Conservation (phyloP, 2,113 vertebrate species). For the Halcyon senegalensis region DNA sequence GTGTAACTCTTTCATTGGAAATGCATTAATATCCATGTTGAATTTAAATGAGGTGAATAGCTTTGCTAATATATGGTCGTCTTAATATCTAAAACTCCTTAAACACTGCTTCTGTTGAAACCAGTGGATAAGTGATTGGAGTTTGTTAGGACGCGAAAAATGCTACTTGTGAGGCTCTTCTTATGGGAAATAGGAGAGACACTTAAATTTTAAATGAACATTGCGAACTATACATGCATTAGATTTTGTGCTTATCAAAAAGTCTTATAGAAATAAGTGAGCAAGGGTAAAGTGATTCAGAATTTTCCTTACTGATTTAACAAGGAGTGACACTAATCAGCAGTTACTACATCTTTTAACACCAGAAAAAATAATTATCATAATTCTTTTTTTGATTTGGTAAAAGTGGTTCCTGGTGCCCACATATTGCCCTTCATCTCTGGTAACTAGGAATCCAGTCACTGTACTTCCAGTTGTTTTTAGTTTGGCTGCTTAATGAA, state of each 20-base stretch:
- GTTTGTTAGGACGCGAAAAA: neutral
- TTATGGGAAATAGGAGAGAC: neutral
- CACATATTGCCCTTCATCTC: neutral
- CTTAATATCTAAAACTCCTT: neutral
- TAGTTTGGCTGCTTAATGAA: neutral
- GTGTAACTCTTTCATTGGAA: neutral
- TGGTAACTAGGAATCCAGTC: neutral
- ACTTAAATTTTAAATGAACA: neutral
- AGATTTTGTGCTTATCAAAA: neutral
- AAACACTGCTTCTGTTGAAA: neutral
- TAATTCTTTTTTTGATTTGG: slow-evolving; percentile 34
- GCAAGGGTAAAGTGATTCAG: neutral
- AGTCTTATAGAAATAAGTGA: neutral
- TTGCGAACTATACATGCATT: neutral
- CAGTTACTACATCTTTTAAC: slow-evolving; percentile 28
- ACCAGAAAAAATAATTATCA: slow-evolving; percentile 4
- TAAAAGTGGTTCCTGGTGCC: slow-evolving; percentile 6
- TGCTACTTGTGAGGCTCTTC: neutral
- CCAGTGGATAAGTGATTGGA: neutral
- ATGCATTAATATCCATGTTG: neutral
- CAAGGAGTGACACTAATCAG: slow-evolving; percentile 34
- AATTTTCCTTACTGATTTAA: slow-evolving; percentile 54
- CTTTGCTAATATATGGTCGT: neutral
- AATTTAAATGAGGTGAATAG: neutral
- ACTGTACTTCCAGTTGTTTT: neutral